A percentile compares a stretch with the other conserved stretches of the same genome.
Conservation (phyloP, 2,888 invertebrate species). For the Erannis defoliaria region DNA sequence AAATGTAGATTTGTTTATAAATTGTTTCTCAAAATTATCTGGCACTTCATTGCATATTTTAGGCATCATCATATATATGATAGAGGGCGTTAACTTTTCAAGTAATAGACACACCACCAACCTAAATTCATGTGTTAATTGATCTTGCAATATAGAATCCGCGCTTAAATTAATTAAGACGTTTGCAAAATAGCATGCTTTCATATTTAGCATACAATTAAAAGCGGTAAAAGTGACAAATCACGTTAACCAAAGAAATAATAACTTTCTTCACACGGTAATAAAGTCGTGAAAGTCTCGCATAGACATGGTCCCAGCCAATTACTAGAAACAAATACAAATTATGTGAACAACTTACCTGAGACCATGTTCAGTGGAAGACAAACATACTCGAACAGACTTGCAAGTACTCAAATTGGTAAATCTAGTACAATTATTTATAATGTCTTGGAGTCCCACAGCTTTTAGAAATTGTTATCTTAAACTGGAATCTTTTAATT, state of each 20-base stretch:
- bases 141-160: too few relatives aligned
- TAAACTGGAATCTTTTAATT: constrained; percentile 31
- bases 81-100: not conserved
- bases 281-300: constrained; percentile 52
- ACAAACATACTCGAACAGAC: constrained; percentile 30
- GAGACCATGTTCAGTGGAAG: constrained; percentile 16
- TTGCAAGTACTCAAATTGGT: not conserved
- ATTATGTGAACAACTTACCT: constrained; percentile 43
- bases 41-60: too few relatives aligned
- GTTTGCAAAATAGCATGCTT: constrained; percentile 35
- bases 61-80: not conserved
- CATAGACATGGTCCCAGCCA: constrained; percentile 37
- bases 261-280: constrained; percentile 53
- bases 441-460: constrained; percentile 19
- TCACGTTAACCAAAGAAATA: constrained; percentile 39
- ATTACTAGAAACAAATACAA: constrained; percentile 51
- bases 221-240: constrained; percentile 45
- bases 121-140: too few relatives aligned
- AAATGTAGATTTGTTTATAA: too few relatives aligned
- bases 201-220: constrained; percentile 42
- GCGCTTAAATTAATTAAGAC: not conserved
- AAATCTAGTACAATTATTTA: too few relatives aligned
- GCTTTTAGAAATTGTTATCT: constrained; percentile 30
- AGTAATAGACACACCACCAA: too few relatives aligned
- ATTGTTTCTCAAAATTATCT: too few relatives aligned